Percentiles rank a stretch among this genome's conserved stretches.
Conservation (phyloP, 1,140 invertebrate genomes). For the Drosophila nigromelanica region DNA sequence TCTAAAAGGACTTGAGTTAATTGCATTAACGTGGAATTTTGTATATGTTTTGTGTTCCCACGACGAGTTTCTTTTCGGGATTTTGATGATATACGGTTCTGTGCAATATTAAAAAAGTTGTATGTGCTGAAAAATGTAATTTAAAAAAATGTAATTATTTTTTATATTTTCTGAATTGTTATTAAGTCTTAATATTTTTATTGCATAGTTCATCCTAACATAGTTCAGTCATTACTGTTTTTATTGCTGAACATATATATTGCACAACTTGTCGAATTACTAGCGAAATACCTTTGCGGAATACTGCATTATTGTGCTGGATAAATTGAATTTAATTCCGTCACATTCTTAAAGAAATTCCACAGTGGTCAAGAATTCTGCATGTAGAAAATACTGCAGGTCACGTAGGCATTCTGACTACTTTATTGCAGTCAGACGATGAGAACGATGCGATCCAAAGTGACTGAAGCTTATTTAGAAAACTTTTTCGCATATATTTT, state of each 20-base stretch:
- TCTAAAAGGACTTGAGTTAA: slow-evolving; percentile 18
- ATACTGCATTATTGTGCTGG: background rate
- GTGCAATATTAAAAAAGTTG: too few relatives aligned
- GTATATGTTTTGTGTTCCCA: background rate
- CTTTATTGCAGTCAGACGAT: slow-evolving; percentile 43
- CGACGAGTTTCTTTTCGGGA: background rate
- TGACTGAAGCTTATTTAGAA: slow-evolving; percentile 17
- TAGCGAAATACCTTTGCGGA: background rate
- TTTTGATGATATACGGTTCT: background rate
- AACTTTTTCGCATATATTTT: slow-evolving; percentile 70
- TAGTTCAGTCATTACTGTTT: too few relatives aligned
- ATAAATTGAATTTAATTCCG: slow-evolving; percentile 13
- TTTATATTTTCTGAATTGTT: too few relatives aligned
- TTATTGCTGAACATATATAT: too few relatives aligned
- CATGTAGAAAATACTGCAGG: slow-evolving; percentile 4
- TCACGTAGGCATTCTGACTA: slow-evolving; percentile 32
- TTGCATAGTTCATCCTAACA: too few relatives aligned
- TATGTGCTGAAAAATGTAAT: background rate
- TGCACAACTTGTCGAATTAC: background rate
- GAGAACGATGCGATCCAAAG: slow-evolving; percentile 22
- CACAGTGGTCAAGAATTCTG: slow-evolving; percentile 43
- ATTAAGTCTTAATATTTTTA: too few relatives aligned
- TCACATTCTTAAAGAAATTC: slow-evolving; percentile 25
- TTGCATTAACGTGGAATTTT: slow-evolving; percentile 29
- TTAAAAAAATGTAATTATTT: too few relatives aligned